Evolutionary conservation across 1,140 invertebrate genomes (phyloP), one percentile per base, ranked within the genome.

Genomic region (Pseudomyrmex concolor): DNA sequence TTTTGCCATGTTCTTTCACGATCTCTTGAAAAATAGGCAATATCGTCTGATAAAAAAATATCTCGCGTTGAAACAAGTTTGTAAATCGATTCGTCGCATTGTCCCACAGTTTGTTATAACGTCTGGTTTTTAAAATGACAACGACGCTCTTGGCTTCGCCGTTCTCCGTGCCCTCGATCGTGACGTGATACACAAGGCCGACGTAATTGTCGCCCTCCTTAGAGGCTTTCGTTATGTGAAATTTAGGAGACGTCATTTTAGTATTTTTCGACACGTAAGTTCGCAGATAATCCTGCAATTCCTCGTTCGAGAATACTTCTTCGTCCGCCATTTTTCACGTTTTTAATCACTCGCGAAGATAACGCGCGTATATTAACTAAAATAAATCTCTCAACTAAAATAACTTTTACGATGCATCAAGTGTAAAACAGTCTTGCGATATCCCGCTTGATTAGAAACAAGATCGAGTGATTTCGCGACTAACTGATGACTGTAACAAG

Each of bases 181-280:
- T 54, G 1, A 82, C 57, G 19, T 85, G 81, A 66, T 83, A 90
- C 10, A 90, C 59, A 7, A 84, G 17, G 0, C 90, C 86, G 1
- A 87, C 43, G 50, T 83, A 90, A 77, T 90, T 91, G 19, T 90
- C 89, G 13, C 88, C 88, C n/a, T 84, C 76, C 13, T 88, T 84
- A 2, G 82, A 50, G 4, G 72, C 84, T 22, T n/a, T 62, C 0
- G 19, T 45, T 15, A 90, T 82, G 0, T 15, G 25, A 63, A 89
- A 84, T 87, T 86, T 76, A 1, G 84, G 54, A 0, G 77, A 62
- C 0, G 1, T 9, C 15, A 89, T 13, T 3, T 57, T 45, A 17
- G 15, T 45, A 5, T 1, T 66, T 48, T 66, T 73, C 34, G 7
- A 5, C 17, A 59, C 48, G 22, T 71, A 68, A 15, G 45, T 10